Base-by-base conservation (phyloP, 2,888 invertebrate species). In the Melanargia galathea region DNA sequence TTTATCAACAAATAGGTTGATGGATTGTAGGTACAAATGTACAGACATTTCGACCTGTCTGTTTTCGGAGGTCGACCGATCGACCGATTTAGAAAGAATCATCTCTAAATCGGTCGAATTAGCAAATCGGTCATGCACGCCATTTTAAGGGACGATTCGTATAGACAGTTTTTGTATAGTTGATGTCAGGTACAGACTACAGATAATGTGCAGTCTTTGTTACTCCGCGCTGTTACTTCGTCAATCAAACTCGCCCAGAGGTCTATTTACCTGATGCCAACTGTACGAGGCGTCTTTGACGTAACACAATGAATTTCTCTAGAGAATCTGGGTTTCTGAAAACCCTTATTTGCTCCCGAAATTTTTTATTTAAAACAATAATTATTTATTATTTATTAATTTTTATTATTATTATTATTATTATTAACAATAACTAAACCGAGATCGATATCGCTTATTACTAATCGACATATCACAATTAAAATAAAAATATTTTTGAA, bases 361-460 rank as follows among this genome's bases (percentile, higher is more conserved):
- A 65, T 63, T 49, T 65, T 22, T 5, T 61, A 45, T 58, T 51
- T 55, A 62, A 65, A 61, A 30, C n/a, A 45, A 57, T 30, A 20
- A 45, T 40, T 46, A 64, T 20, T 45, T 16, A n/a, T 20, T 45
- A 22, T 22, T 11, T 18, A 20, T 22, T 22, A 18, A 22, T 20
- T 22, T 16, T 46, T 22, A 16, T 8, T n/a, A n/a, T 20, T 20
- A 35, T 20, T 35, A 52, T 26, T 26, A 35, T 11, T 51, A 33
- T 20, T 52, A 35, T 35, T 35, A 20, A 33, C 20, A 20, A 35
- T 45, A 45, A 57, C 10, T 54, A 65, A 57, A 59, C 65, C 67
- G 69, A 69, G 69, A 69, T 69, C 69, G 65, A 57, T 33, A 57
- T 55, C 40, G 55, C 66, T 63, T 65, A 63, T 26, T 33, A 40